These are phyloP conservation scores for Melanostigma gelatinosum DNA, from an alignment of 2,113 vertebrate genomes.

Conservation along the genomic window DNA sequence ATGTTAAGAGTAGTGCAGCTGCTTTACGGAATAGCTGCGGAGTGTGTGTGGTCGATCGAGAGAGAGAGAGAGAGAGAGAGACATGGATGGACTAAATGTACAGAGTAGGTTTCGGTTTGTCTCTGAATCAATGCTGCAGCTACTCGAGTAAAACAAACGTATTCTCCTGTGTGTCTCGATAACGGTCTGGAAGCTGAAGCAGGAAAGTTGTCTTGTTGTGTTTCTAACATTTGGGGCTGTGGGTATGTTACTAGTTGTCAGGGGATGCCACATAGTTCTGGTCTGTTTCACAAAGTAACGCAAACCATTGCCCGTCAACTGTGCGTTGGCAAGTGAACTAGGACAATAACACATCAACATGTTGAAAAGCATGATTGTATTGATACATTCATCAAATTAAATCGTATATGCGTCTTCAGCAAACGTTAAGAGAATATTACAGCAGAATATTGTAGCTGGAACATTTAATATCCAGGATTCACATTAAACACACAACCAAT, in stretches of 20 bases:
- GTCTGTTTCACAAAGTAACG: neutral
- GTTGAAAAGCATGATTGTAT: neutral
- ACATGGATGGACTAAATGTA: neutral
- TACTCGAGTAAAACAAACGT: neutral
- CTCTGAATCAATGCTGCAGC: conserved; percentile 1
- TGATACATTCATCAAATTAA: neutral
- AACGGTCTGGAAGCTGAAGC: neutral
- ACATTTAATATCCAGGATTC: neutral
- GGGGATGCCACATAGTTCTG: neutral
- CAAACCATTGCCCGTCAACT: neutral
- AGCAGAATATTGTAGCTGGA: neutral
- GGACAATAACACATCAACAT: neutral
- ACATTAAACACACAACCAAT: neutral
- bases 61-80: too few relatives aligned
- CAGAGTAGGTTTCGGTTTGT: neutral
- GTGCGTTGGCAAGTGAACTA: neutral
- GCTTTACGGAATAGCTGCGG: neutral
- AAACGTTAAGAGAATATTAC: neutral
- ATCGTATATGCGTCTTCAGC: neutral
- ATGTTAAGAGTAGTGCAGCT: too few relatives aligned
- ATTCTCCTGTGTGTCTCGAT: neutral
- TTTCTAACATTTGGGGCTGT: neutral
- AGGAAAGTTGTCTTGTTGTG: neutral
- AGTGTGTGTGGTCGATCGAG: neutral
- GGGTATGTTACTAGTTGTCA: neutral